Conservation (phyloP, 2,888 invertebrate genomes). For the Agonopterix alstromeriana region DNA sequence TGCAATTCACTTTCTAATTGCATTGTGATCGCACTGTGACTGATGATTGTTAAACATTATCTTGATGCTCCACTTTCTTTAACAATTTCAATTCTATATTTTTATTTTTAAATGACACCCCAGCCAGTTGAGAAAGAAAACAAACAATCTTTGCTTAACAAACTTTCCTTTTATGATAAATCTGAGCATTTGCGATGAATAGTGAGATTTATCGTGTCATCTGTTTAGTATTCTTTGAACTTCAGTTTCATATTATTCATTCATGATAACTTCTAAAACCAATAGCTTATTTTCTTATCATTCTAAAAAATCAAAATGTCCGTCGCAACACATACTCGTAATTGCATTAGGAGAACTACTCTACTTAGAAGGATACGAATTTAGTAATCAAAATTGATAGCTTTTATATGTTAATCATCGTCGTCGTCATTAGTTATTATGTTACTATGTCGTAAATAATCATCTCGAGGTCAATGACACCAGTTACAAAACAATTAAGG, state of each 20-base stretch:
- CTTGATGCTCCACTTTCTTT: constrained; percentile 54
- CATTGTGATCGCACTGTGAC: constrained; percentile 65
- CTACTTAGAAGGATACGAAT: background rate
- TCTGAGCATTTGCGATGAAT: background rate
- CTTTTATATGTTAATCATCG: background rate
- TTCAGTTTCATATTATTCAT: too few species aligned
- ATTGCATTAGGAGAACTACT: background rate
- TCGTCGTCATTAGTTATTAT: constrained; percentile 3
- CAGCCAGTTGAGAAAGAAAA: background rate
- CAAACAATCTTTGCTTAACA: background rate
- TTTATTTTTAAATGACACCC: background rate
- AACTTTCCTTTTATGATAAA: background rate
- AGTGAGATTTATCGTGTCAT: too few species aligned
- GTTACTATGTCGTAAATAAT: constrained; percentile 12
- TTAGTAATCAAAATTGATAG: background rate
- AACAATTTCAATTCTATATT: constrained; percentile 11
- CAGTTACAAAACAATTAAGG: constrained; percentile 43
- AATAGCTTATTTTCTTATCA: too few species aligned
- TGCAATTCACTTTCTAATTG: constrained; percentile 75
- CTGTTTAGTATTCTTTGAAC: too few species aligned
- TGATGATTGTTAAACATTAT: constrained; percentile 52
- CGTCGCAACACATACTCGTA: background rate
- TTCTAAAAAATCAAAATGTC: too few species aligned
- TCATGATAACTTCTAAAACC: too few species aligned
- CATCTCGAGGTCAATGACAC: constrained; percentile 24